phyloP scores from a whole-genome alignment of 1,140 invertebrate genomes.

The Ruditapes philippinarum region DNA sequence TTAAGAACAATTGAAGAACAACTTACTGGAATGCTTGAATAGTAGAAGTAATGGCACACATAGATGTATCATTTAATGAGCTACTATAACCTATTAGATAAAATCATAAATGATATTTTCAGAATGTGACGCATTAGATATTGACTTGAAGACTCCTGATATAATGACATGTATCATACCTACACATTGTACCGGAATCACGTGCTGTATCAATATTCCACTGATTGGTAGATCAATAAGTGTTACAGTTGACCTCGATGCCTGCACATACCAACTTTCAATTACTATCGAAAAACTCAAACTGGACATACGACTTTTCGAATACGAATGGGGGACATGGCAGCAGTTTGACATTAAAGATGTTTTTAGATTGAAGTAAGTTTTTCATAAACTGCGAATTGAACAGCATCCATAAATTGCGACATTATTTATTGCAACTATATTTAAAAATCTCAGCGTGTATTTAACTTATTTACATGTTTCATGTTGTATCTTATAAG shows the following conservation, averaged over 20 bases:
- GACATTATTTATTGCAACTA: no score
- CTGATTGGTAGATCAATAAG: slow-evolving; percentile 2
- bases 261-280: slow-evolving; percentile 23
- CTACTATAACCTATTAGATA: no score
- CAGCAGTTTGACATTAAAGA: slow-evolving; percentile 20
- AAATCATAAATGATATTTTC: no score
- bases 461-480: no score
- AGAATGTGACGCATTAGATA: slow-evolving; percentile 3
- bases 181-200: slow-evolving; percentile 41
- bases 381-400: no score
- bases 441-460: no score
- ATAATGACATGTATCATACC: slow-evolving; percentile 28
- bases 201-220: slow-evolving; percentile 41
- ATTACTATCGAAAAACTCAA: slow-evolving; percentile 11
- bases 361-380: slow-evolving; percentile 40
- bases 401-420: no score
- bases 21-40: no score
- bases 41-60: no score
- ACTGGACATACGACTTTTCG: slow-evolving; percentile 4
- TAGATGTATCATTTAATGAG: no score
- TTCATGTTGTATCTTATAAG: no score
- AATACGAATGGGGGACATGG: slow-evolving; percentile 53
- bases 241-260: slow-evolving; percentile 17
- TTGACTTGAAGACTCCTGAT: neutral
- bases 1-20: no score